Conservation (phyloP, 92 coral and sea anemone species). For the Paragorgia papillata region DNA sequence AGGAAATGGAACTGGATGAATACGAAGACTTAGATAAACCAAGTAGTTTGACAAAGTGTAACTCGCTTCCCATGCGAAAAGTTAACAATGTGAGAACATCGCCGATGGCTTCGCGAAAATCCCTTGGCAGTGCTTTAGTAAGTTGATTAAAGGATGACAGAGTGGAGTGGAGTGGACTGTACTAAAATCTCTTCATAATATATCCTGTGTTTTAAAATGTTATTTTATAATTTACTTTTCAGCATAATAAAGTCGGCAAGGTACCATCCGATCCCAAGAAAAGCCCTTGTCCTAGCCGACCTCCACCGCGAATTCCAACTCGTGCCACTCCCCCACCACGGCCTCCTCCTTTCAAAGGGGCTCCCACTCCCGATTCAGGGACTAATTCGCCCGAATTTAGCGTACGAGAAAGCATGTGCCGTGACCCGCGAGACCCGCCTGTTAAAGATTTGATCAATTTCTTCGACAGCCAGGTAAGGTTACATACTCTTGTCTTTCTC, state of each 20-base stretch:
- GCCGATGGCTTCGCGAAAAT: conserved; percentile 63
- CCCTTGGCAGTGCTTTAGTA: conserved; percentile 64
- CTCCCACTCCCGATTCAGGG: not conserved
- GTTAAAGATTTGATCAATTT: conserved; percentile 30
- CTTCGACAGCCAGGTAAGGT: conserved; percentile 38
- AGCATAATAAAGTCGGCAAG: not conserved
- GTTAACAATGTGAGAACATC: conserved; percentile 51
- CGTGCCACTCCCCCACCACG: conserved; percentile 78
- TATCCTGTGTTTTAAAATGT: too few species aligned
- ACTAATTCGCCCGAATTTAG: not conserved
- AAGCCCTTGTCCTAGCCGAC: not conserved
- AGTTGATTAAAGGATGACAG: not conserved
- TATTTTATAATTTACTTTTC: too few species aligned
- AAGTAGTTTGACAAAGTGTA: conserved; percentile 67
- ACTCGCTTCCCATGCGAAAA: conserved; percentile 71
- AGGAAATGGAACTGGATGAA: not conserved
- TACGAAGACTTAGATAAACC: conserved; percentile 60
- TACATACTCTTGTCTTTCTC: too few species aligned
- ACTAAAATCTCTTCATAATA: too few species aligned
- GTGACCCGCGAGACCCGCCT: conserved; percentile 34
- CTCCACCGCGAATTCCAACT: conserved; percentile 71
- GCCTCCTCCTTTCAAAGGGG: conserved; percentile 46
- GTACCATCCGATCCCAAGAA: not conserved
- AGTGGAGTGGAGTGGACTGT: too few species aligned
- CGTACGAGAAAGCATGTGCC: conserved; percentile 18